Conservation (phyloP, 1,140 invertebrate genomes). For the Globodera rostochiensis region DNA sequence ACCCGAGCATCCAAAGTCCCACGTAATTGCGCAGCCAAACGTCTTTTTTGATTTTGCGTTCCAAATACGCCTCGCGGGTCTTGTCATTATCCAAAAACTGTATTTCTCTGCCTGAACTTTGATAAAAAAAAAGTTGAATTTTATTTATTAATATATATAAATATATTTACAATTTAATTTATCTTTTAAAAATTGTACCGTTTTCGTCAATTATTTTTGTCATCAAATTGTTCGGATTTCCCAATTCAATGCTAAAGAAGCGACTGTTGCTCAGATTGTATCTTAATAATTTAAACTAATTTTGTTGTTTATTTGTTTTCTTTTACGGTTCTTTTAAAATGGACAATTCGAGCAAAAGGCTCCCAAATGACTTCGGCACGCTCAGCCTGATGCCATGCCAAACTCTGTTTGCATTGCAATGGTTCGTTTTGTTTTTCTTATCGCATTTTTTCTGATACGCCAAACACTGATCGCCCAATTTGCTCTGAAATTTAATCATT, state of each 20-base stretch:
- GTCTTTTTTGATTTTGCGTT: background rate
- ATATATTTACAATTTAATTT: background rate
- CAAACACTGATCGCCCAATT: background rate
- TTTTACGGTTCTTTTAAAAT: background rate
- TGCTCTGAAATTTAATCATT: background rate
- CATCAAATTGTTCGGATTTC: background rate
- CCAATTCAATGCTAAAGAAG: background rate
- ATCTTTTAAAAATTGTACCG: background rate
- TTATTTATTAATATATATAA: too few species aligned
- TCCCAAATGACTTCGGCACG: background rate
- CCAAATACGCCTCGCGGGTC: background rate
- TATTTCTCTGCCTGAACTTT: background rate
- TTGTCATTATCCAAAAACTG: background rate
- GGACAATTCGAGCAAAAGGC: background rate
- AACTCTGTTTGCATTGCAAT: background rate
- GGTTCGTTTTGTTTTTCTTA: background rate
- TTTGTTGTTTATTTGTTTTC: background rate
- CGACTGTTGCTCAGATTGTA: background rate
- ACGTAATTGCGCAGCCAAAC: background rate
- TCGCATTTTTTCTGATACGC: background rate
- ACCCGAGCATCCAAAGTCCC: slow-evolving; percentile 15
- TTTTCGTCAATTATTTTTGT: background rate
- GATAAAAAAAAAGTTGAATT: too few species aligned
- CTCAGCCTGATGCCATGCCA: background rate
- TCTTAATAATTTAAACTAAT: background rate